Conservation (phyloP, 2,888 invertebrate species). For the Scaptomyza cyrtandrae region DNA sequence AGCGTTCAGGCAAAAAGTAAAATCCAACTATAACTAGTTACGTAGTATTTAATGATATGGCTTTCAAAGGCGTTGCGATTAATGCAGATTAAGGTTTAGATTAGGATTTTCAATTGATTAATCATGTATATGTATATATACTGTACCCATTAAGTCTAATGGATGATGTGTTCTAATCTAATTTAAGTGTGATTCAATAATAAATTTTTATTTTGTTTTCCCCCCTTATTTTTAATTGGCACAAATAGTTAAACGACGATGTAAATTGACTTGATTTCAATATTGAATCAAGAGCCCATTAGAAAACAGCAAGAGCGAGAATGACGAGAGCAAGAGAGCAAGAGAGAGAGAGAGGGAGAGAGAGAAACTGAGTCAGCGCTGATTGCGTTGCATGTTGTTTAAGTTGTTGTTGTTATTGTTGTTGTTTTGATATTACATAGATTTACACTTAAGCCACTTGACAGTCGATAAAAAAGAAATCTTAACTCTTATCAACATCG, state of each 20-base stretch:
- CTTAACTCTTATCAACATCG: neutral
- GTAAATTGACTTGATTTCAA: constrained; percentile 29
- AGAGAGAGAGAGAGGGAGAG: constrained; percentile 10
- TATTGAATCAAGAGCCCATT: constrained; percentile 40
- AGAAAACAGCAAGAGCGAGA: neutral
- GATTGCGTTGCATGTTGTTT: constrained; percentile 61
- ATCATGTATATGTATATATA: neutral
- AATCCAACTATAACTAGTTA: too few relatives aligned
- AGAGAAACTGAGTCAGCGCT: constrained; percentile 36
- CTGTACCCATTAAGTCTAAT: neutral
- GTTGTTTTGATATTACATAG: constrained; percentile 54
- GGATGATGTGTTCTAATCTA: constrained; percentile 8
- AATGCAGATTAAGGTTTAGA: constrained; percentile 20
- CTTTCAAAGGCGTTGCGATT: constrained; percentile 2
- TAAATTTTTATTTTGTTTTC: neutral
- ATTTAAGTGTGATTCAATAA: constrained; percentile 33
- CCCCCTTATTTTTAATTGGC: constrained; percentile 16
- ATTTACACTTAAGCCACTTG: constrained; percentile 57
- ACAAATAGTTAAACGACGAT: neutral
- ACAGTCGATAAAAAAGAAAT: constrained; percentile 17
- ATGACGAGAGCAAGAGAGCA: constrained; percentile 9
- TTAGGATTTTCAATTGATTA: constrained; percentile 14
- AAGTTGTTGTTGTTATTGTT: constrained; percentile 10
- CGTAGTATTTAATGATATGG: constrained; percentile 26
- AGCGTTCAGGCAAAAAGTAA: too few relatives aligned